phyloP scores from a whole-genome alignment of 2,797 vertebrate species.

The Botia kubotai region DNA sequence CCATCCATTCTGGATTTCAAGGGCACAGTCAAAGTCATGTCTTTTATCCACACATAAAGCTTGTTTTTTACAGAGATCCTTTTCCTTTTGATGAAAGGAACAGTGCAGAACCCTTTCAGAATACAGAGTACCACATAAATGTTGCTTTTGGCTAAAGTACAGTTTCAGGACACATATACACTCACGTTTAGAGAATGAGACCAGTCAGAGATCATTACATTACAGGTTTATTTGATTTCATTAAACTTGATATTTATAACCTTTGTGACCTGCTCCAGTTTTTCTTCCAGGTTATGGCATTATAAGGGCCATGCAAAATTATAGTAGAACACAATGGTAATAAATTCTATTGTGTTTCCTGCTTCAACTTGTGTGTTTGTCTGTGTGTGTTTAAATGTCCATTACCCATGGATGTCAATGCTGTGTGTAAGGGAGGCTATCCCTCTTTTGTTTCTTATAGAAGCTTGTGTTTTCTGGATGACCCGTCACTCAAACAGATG shows the following conservation, averaged over 20 bases:
- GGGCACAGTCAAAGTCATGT: conserved; percentile 63
- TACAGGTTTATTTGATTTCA: conserved; percentile 44
- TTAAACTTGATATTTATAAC: not conserved
- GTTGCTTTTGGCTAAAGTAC: conserved; percentile 52
- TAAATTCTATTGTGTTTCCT: conserved; percentile 13
- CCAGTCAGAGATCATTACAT: conserved; percentile 58
- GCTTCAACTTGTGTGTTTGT: not conserved
- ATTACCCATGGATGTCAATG: conserved; percentile 59
- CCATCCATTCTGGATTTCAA: conserved; percentile 64
- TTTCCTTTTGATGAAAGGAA: conserved; percentile 47
- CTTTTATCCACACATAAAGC: conserved; percentile 64
- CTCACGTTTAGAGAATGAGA: conserved; percentile 44
- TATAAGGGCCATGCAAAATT: not conserved
- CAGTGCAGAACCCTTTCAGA: conserved; percentile 52
- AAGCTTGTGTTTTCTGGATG: conserved; percentile 75
- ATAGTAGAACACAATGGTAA: not conserved
- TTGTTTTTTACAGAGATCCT: conserved; percentile 53
- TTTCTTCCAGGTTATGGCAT: not conserved
- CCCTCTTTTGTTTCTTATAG: conserved; percentile 82
- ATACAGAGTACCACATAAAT: conserved; percentile 58
- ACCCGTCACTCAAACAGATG: conserved; percentile 77
- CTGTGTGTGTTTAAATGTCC: conserved; percentile 11
- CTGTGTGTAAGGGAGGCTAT: conserved; percentile 80
- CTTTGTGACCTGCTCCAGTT: not conserved
- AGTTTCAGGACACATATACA: conserved; percentile 51